Evolutionary conservation across 2,797 vertebrate genomes (phyloP).

Genomic region (Enteromius viviparus): DNA sequence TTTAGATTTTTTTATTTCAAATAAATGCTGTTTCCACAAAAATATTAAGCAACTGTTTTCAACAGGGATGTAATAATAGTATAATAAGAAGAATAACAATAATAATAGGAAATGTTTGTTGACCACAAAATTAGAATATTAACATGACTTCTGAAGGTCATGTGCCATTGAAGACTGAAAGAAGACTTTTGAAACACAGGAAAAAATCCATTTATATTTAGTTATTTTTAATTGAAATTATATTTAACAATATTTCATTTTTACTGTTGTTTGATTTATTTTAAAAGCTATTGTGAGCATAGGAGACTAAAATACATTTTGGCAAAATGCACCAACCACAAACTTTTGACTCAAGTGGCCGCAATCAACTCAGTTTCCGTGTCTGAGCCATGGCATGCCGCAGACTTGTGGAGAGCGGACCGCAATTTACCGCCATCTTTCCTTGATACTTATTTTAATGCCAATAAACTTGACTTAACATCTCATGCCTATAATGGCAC

Average conservation of each 20-base stretch:
- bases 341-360: not conserved
- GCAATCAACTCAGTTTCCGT: too few species aligned
- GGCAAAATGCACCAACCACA: not conserved
- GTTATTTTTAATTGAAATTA: not conserved
- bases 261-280: not conserved
- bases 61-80: not conserved
- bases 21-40: not conserved
- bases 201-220: not conserved
- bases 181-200: not conserved
- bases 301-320: not conserved
- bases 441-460: too few species aligned
- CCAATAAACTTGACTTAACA: too few species aligned
- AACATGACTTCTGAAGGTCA: not conserved
- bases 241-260: not conserved
- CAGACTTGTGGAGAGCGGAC: too few species aligned
- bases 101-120: not conserved
- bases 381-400: too few species aligned
- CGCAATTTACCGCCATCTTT: too few species aligned
- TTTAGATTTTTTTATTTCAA: not conserved
- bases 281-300: not conserved
- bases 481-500: too few species aligned
- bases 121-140: not conserved
- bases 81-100: not conserved
- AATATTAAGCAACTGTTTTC: not conserved
- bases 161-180: not conserved